Percentiles rank a stretch among this genome's conserved stretches.
Evolutionary conservation across 2,113 vertebrate species (phyloP).

Genomic region (Murina feae): DNA sequence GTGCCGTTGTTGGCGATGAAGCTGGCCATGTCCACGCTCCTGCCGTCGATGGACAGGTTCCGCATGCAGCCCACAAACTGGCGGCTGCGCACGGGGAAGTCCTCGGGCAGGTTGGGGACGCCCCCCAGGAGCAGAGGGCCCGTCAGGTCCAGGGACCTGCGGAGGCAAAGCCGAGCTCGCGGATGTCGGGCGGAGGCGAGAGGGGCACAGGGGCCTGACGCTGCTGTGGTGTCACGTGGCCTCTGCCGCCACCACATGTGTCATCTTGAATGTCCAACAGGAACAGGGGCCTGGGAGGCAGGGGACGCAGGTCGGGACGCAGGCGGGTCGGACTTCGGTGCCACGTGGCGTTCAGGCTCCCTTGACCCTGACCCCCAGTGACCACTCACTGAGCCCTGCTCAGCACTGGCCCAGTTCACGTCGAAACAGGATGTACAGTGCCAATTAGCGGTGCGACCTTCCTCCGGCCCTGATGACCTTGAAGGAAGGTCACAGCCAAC

Average conservation of each 20-base stretch:
- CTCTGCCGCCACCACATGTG: accelerated
- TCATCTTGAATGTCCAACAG: accelerated
- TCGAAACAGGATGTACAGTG: accelerated
- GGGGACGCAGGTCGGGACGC: accelerated
- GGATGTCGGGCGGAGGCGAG: accelerated
- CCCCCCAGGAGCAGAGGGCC: conserved; percentile 94
- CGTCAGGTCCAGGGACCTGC: conserved; percentile 94
- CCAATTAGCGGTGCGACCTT: accelerated
- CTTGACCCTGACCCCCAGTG: accelerated
- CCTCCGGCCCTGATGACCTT: neutral
- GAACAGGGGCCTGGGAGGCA: neutral
- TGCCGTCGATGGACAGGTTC: conserved; percentile 92
- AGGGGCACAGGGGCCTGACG: accelerated
- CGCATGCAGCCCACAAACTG: conserved; percentile 97
- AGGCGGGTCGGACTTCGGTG: accelerated
- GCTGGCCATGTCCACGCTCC: conserved; percentile 91
- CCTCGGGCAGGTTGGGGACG: conserved; percentile 95
- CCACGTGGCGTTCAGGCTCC: accelerated
- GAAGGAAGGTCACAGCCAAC: no score
- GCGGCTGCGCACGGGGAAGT: conserved; percentile 93
- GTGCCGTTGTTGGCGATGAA: conserved; percentile 98
- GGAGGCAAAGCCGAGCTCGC: conserved; percentile 6
- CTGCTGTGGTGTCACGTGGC: accelerated
- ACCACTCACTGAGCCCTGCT: accelerated
- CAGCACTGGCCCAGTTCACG: accelerated